A percentile compares a stretch with the other conserved stretches of the same genome.
phyloP scores from a whole-genome alignment of 1,140 invertebrate genomes.

The Calycopis cecrops region DNA sequence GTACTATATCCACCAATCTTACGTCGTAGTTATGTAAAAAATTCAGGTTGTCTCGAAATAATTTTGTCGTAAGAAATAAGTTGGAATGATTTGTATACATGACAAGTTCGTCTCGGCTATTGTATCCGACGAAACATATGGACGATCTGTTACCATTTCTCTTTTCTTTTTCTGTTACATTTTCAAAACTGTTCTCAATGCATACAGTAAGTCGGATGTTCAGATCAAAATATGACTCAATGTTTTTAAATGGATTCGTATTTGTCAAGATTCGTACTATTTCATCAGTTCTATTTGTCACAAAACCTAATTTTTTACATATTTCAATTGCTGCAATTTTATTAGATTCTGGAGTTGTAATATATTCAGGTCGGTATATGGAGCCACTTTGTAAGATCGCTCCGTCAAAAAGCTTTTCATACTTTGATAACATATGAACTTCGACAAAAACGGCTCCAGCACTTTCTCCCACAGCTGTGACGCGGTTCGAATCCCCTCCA shows the following conservation, averaged over 20 bases:
- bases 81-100: background rate
- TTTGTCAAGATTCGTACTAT: conserved; percentile 15
- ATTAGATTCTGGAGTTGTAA: conserved; percentile 14
- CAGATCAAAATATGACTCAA: background rate
- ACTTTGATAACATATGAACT: conserved; percentile 18
- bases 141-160: conserved; percentile 9
- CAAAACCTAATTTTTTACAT: conserved; percentile 16
- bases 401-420: conserved; percentile 19
- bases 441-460: conserved; percentile 20
- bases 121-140: background rate
- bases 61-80: background rate
- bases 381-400: conserved; percentile 23
- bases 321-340: conserved; percentile 11
- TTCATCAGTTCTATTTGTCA: conserved; percentile 10
- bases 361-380: conserved; percentile 13
- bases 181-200: conserved; percentile 18
- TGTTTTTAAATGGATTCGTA: background rate
- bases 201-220: conserved; percentile 5
- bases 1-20: background rate
- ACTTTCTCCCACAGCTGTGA: conserved; percentile 20
- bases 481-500: conserved; percentile 16
- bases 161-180: background rate
- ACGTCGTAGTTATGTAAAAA: background rate
- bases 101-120: conserved; percentile 3
- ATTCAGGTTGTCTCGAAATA: conserved; percentile 8